Evolutionary conservation across 1,140 invertebrate genomes (phyloP).

Genomic region (Apis cerana): DNA sequence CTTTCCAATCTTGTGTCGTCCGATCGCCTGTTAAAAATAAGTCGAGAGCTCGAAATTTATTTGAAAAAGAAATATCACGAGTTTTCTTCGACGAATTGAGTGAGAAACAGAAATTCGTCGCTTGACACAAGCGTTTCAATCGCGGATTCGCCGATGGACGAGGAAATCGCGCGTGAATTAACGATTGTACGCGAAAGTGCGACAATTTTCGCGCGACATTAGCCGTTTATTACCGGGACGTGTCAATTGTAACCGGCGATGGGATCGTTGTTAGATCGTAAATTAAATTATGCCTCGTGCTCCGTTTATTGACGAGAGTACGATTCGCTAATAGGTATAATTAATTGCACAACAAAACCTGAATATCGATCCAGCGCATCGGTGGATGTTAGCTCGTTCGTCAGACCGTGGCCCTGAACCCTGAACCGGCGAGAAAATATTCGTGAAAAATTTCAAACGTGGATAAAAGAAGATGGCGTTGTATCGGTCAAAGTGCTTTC

Average conservation of each 20-base stretch:
- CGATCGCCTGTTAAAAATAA: too few relatives aligned
- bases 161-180: constrained; percentile 7
- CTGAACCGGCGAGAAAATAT: constrained; percentile 21
- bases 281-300: constrained; percentile 59
- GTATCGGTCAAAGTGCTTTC: too few relatives aligned
- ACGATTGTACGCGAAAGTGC: constrained; percentile 11
- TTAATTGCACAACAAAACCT: constrained; percentile 63
- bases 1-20: too few relatives aligned
- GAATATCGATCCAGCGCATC: constrained; percentile 34
- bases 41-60: too few relatives aligned
- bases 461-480: too few relatives aligned
- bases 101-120: too few relatives aligned
- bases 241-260: constrained; percentile 43
- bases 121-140: background rate
- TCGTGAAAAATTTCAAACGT: constrained; percentile 25
- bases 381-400: too few relatives aligned
- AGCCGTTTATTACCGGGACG: constrained; percentile 40
- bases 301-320: constrained; percentile 54
- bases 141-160: background rate
- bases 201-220: constrained; percentile 50
- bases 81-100: too few relatives aligned
- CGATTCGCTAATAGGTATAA: constrained; percentile 61
- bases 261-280: constrained; percentile 51
- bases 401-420: background rate
- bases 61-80: too few relatives aligned